Evolutionary conservation across 2,888 invertebrate species (phyloP), one percentile per base, ranked within the genome.

Genomic region (Malachius bipustulatus): DNA sequence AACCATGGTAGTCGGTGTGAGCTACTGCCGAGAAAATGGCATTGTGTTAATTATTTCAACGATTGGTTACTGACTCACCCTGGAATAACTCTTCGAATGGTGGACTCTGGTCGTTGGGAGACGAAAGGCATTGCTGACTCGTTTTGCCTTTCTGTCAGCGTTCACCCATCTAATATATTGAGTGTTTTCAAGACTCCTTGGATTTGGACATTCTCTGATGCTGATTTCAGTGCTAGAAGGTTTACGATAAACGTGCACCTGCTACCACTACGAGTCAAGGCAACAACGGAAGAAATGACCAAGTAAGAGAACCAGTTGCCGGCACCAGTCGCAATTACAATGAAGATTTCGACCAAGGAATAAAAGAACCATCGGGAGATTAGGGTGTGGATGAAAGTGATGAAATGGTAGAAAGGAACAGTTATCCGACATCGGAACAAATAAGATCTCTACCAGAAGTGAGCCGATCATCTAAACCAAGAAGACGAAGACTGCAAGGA

Each of bases 401-500:
- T 19, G 24, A 6, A 19, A 19, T 19, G 6, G 24, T 8, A 19
- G n/a, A n/a, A 19, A n/a, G 24, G n/a, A n/a, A 19, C n/a, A 19
- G 24, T n/a, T n/a, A n/a, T 6, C 24, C 24, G n/a, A 19, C 24
- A 19, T n/a, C 24, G n/a, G 24, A 19, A 19, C 24, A 19, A 8
- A n/a, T 19, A 19, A 19, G 24, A n/a, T n/a, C 24, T 19, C 24
- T 19, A 19, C n/a, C 24, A n/a, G n/a, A 19, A 19, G 24, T 19
- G 6, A 19, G 24, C n/a, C 24, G 24, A 19, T 19, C 24, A 19
- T 19, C n/a, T n/a, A 19, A 19, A 19, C 24, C 24, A 8, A 19
- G 24, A n/a, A 19, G 24, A n/a, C n/a, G n/a, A 19, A 19, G 24
- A 19, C n/a, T 19, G 24, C 24, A 19, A 19, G 24, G 24, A n/a